These are phyloP conservation scores for Lineus longissimus DNA, from an alignment of 1,140 invertebrate species.

Conservation along the genomic window DNA sequence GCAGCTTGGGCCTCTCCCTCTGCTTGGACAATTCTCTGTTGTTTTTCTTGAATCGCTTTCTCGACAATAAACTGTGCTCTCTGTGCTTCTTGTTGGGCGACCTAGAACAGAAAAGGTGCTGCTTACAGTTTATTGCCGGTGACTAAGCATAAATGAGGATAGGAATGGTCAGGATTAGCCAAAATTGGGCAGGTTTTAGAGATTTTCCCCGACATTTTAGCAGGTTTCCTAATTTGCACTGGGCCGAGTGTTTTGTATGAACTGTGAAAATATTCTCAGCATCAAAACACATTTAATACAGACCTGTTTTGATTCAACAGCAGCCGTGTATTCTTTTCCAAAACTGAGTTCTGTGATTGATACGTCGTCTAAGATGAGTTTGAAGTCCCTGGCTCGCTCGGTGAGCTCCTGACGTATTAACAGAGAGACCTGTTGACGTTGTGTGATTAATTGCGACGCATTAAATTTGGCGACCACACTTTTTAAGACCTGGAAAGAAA, in stretches of 20 bases:
- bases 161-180: too few relatives aligned
- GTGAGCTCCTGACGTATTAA: slow-evolving; percentile 90
- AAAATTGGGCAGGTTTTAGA: too few relatives aligned
- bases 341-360: slow-evolving; percentile 98
- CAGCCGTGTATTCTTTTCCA: slow-evolving; percentile 98
- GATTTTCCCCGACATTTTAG: too few relatives aligned
- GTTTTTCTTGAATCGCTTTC: slow-evolving; percentile 93
- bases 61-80: slow-evolving; percentile 97
- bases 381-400: slow-evolving; percentile 96
- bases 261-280: too few relatives aligned
- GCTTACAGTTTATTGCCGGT: too few relatives aligned
- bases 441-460: slow-evolving; percentile 97
- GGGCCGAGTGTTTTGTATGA: too few relatives aligned
- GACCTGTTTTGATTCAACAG: slow-evolving; percentile 97
- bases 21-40: slow-evolving; percentile 99
- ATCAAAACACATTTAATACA: neutral
- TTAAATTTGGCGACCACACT: slow-evolving; percentile 99
- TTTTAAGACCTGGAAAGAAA: slow-evolving; percentile 67
- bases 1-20: slow-evolving; percentile 99
- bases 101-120: slow-evolving; percentile 52
- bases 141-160: too few relatives aligned
- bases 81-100: slow-evolving; percentile 99
- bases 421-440: slow-evolving; percentile 89
- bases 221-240: too few relatives aligned
- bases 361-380: slow-evolving; percentile 99